phyloP scores from a whole-genome alignment of 2,113 vertebrate genomes.

The Gymnobelideus leadbeateri region DNA sequence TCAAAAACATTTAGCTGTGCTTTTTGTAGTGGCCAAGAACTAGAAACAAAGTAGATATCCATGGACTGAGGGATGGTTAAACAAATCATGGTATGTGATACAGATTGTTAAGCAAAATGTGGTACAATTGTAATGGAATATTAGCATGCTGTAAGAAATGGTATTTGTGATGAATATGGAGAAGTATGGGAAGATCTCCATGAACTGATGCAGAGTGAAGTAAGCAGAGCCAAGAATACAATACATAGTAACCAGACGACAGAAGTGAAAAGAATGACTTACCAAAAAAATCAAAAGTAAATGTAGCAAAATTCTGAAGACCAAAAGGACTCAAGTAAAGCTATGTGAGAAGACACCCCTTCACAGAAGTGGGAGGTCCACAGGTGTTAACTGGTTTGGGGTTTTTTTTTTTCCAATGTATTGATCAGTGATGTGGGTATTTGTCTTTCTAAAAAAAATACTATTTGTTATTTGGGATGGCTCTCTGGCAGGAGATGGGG shows the following conservation, averaged over 20 bases:
- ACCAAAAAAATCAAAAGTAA: background rate
- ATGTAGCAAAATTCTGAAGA: background rate
- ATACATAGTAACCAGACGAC: background rate
- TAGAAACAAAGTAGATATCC: background rate
- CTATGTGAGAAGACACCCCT: background rate
- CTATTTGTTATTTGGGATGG: background rate
- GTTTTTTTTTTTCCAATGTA: background rate
- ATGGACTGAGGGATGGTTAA: background rate
- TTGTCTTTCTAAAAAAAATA: background rate
- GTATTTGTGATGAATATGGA: background rate
- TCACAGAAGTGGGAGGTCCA: background rate
- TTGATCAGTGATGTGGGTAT: background rate
- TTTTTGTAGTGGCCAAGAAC: background rate
- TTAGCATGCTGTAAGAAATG: background rate
- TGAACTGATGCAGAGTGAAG: background rate
- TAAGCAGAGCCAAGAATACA: background rate
- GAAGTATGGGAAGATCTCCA: background rate
- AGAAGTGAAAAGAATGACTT: background rate
- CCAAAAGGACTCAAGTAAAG: background rate
- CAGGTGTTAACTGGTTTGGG: background rate
- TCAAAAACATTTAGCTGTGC: background rate
- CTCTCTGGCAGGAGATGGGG: background rate
- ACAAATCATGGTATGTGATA: background rate
- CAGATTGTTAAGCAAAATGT: background rate
- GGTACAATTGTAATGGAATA: background rate